Evolutionary conservation across 2,888 invertebrate genomes (phyloP), one percentile per base, ranked within the genome.

Genomic region (Ormia ochracea): DNA sequence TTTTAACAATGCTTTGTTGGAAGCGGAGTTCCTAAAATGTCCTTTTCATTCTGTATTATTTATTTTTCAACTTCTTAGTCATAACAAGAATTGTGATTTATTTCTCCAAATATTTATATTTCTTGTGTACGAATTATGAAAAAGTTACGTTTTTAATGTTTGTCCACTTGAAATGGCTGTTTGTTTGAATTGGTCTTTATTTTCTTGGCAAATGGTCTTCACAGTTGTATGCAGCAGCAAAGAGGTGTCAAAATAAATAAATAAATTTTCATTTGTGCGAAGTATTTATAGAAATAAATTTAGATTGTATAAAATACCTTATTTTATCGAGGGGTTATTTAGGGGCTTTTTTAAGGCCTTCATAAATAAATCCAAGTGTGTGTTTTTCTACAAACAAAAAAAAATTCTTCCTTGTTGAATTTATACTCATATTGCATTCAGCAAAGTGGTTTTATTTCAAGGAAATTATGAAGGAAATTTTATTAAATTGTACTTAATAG

Each of bases 221-320:
- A 38, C 28, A 14, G 6, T 23, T 56, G 45, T 41, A 26, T 66
- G 4, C 4, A 31, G 38, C 66, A 50, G 33, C 33, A 41, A 75
- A 68, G 68, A 68, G 75, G 75, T 75, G 75, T 59, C 59, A 74
- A 74, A 66, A 68, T 26, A 19, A 52, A n/a, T n/a, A n/a, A 33
- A 75, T 68, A 68, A 68, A 68, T 68, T 75, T 68, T 75, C 50
- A 75, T 75, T 59, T 65, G 19, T 23, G 41, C 52, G n/a, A 59
- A 45, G 28, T 23, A 10, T 14, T 28, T 17, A 33, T 9, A 17
- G 21, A 74, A 58, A 74, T 74, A 74, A 75, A 58, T 58, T 74
- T 41, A 19, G 65, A 23, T 45, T 36, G 41, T 58, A 23, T 26
- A 23, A 4, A 52, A 48, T 10, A 66, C 50, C 41, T 65, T 33